Evolutionary conservation across 2,888 invertebrate species (phyloP).

Genomic region (Hanleya hanleyi): DNA sequence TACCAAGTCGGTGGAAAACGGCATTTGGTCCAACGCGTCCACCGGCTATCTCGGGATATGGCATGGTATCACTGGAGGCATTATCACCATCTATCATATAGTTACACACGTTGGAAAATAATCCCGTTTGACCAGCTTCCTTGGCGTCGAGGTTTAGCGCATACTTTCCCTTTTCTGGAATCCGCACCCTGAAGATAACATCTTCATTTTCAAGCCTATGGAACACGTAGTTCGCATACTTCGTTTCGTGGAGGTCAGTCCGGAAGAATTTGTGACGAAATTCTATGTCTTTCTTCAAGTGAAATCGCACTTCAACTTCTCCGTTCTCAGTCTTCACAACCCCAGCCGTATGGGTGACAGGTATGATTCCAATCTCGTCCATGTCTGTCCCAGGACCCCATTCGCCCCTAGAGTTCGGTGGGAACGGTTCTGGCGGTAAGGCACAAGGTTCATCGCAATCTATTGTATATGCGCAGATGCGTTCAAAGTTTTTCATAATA

Average conservation of each 20-base stretch:
- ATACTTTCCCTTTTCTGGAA: background rate
- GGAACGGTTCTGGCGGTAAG: background rate
- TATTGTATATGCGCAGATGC: background rate
- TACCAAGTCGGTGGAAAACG: background rate
- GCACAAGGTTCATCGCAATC: background rate
- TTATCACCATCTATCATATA: background rate
- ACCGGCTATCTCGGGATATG: background rate
- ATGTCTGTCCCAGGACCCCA: background rate
- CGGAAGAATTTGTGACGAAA: background rate
- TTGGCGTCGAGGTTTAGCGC: background rate
- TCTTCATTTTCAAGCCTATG: background rate
- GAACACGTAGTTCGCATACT: background rate
- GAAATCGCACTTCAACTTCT: background rate
- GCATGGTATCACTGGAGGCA: background rate
- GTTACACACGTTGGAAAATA: background rate
- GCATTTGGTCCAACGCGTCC: constrained; percentile 2
- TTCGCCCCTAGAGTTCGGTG: background rate
- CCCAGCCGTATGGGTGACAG: background rate
- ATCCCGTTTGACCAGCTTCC: background rate
- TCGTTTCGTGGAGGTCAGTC: background rate
- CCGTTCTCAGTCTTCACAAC: background rate
- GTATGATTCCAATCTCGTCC: background rate
- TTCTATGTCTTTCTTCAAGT: background rate
- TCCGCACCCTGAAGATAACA: background rate
- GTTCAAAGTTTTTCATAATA: background rate